A percentile compares a stretch with the other conserved stretches of the same genome.
phyloP scores from a whole-genome alignment of 2,888 invertebrate genomes.

The Cremastobaeus sp. region DNA sequence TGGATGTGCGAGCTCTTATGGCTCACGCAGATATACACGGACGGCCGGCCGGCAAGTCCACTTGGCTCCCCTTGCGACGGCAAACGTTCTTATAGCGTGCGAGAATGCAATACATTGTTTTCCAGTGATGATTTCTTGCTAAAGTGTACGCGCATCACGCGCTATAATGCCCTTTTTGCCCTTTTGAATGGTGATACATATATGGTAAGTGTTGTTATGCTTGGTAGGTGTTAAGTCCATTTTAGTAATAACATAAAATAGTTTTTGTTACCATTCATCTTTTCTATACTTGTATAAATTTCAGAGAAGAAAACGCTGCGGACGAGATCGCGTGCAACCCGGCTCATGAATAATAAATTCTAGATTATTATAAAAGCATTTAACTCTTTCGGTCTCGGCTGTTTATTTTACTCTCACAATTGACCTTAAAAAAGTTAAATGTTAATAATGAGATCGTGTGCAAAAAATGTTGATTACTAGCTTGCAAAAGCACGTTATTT shows the following conservation, averaged over 20 bases:
- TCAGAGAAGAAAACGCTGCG: no score
- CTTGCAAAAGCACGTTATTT: no score
- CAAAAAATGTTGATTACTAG: no score
- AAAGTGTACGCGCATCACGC: conserved; percentile 50
- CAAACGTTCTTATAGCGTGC: conserved; percentile 68
- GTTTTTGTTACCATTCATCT: neutral
- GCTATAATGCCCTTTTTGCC: conserved; percentile 29
- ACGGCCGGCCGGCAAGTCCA: conserved; percentile 39
- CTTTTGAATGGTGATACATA: conserved; percentile 10
- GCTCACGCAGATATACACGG: conserved; percentile 34
- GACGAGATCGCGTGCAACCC: no score
- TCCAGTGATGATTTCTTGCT: conserved; percentile 56
- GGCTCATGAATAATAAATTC: no score
- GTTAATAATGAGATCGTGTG: no score
- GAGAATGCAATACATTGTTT: conserved; percentile 70
- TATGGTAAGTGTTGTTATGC: conserved; percentile 24
- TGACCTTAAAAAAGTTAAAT: no score
- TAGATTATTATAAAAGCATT: no score
- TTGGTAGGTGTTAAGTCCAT: conserved; percentile 37
- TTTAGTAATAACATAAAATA: conserved; percentile 18
- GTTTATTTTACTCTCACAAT: no score
- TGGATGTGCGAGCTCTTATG: conserved; percentile 61
- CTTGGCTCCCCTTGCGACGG: conserved; percentile 45
- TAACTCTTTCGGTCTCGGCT: no score
- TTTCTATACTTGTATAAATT: neutral